Conservation (phyloP, 2,888 invertebrate species). For the Agonopterix heracliana region DNA sequence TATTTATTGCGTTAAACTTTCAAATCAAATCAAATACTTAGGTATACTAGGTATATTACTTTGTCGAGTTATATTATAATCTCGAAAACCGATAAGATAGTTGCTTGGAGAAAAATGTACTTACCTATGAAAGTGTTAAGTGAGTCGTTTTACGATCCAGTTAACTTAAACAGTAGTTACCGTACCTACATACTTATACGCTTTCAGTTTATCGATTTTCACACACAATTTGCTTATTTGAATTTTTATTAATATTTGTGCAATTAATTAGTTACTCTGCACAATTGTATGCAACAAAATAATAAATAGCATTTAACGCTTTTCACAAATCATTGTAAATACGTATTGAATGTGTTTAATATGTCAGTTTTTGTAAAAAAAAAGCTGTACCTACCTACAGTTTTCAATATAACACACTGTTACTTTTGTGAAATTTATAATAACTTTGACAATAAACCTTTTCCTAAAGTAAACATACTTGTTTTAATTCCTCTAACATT, state of each 20-base stretch:
- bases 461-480: background rate
- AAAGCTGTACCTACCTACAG: conserved; percentile 21
- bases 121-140: too few relatives aligned
- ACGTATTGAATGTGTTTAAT: conserved; percentile 5
- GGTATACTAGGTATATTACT: too few relatives aligned
- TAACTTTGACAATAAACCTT: conserved; percentile 58
- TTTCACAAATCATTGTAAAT: conserved; percentile 31
- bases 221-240: background rate
- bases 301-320: conserved; percentile 23
- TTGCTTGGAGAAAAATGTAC: too few relatives aligned
- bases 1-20: too few relatives aligned
- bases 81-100: too few relatives aligned
- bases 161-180: too few relatives aligned
- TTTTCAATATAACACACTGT: conserved; percentile 39
- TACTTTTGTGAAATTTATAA: conserved; percentile 54
- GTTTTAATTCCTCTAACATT: background rate
- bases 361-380: conserved; percentile 37
- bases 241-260: conserved; percentile 2
- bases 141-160: too few relatives aligned
- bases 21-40: too few relatives aligned
- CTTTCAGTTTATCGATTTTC: too few relatives aligned
- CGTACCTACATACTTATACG: too few relatives aligned
- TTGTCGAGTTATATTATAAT: too few relatives aligned
- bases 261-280: conserved; percentile 14
- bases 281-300: conserved; percentile 20